Base-by-base conservation (phyloP, 1,140 invertebrate species). In the Halictus rubicundus region DNA sequence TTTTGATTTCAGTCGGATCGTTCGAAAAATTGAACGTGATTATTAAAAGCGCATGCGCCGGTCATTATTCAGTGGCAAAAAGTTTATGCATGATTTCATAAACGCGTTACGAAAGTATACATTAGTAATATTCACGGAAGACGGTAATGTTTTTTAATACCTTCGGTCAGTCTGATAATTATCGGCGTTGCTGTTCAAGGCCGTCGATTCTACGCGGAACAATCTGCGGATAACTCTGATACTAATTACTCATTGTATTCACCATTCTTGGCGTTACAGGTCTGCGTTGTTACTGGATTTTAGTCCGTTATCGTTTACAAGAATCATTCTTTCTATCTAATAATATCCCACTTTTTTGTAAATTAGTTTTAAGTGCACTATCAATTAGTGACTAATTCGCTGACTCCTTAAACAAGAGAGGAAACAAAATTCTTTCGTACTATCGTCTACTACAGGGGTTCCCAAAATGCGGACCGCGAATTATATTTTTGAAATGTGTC, bases 61-160 rank as follows among this genome's bases (percentile, higher is more conserved):
- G 14, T 6, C 54, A 9, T 42, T 57, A 59, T 39, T n/a, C 37
- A 37, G 9, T 0, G 21, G 9, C 23, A 14, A 25, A 14, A 14
- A 14, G n/a, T 27, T 66, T 46, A 59, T 57, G n/a, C n/a, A 16
- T 10, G 23, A 23, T 57, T 57, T 19, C 52, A 46, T 68, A 59
- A 42, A 59, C 37, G 12, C 25, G 10, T 39, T 59, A 42, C 21
- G 32, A 75, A 42, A 59, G 52, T 59, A 23, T 21, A 39, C 49
- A 68, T 19, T 32, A n/a, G 37, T 68, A 25, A 42, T 68, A 25
- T 59, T 75, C 61, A 59, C 63, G 52, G 52, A 42, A 59, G 8
- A 46, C 10, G 59, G 66, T 57, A 75, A 68, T 27, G 52, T n/a
- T 57, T 12, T 59, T 46, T 68, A 75, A 68, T 75, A 23, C 59